Percentiles rank a stretch among this genome's conserved stretches.
Conservation (phyloP, 2,113 vertebrate species). For the Microcebus jonahi region DNA sequence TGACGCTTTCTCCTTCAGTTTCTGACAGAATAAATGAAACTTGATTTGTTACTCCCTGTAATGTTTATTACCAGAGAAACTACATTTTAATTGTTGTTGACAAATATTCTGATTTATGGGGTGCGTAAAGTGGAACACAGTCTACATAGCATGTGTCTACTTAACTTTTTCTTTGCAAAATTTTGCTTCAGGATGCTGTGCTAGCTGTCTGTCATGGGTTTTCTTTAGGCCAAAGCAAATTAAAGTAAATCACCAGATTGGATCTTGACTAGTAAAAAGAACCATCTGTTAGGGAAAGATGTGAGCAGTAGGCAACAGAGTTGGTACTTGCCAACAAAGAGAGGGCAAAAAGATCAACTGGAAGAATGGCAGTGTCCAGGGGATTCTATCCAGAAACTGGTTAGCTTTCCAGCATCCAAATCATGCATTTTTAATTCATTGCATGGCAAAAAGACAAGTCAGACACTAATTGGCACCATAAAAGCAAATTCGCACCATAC, state of each 20-base stretch:
- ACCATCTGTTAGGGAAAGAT: conserved; percentile 88
- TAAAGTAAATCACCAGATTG: conserved; percentile 89
- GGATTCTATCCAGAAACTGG: conserved; percentile 82
- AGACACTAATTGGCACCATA: conserved; percentile 83
- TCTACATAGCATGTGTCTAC: conserved; percentile 67
- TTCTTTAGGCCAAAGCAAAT: conserved; percentile 85
- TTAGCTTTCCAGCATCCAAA: conserved; percentile 81
- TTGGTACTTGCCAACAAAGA: conserved; percentile 78
- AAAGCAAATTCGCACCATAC: conserved; percentile 73
- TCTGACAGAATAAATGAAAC: conserved; percentile 88
- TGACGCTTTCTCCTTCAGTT: conserved; percentile 77
- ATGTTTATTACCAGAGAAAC: conserved; percentile 83
- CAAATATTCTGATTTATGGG: conserved; percentile 87
- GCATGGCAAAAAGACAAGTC: conserved; percentile 84
- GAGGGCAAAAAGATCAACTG: conserved; percentile 86
- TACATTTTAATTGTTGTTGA: conserved; percentile 85
- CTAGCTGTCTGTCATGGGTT: conserved; percentile 80
- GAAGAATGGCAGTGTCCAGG: conserved; percentile 85
- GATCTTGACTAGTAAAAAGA: conserved; percentile 86
- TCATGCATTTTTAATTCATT: conserved; percentile 88
- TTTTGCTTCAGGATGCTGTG: conserved; percentile 80
- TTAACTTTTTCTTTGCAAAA: conserved; percentile 82
- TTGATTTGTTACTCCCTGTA: conserved; percentile 85
- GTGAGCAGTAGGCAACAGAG: conserved; percentile 82
- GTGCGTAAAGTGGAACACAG: conserved; percentile 51